Evolutionary conservation across 2,113 vertebrate species (phyloP).

Genomic region (Empidonax traillii): DNA sequence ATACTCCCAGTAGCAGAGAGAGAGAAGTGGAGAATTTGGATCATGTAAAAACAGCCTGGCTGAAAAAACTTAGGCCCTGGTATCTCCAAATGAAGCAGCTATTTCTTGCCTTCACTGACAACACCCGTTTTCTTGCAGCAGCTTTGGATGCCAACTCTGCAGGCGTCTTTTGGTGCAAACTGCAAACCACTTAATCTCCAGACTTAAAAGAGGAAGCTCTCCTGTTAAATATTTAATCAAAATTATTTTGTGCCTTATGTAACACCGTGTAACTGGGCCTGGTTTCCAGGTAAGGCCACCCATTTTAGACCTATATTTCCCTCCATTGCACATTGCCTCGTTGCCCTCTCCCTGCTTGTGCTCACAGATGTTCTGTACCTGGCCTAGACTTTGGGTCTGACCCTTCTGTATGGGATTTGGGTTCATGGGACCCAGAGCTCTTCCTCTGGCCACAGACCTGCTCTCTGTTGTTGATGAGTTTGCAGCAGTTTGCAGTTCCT

Average conservation of each 20-base stretch:
- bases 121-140: not conserved
- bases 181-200: not conserved
- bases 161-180: not conserved
- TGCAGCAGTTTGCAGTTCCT: not conserved
- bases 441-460: not conserved
- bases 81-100: not conserved
- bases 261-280: not conserved
- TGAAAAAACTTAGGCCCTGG: not conserved
- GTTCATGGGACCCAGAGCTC: not conserved
- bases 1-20: not conserved
- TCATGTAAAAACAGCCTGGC: not conserved
- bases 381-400: not conserved
- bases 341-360: not conserved
- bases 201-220: not conserved
- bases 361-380: not conserved
- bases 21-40: not conserved
- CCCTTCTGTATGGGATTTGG: not conserved
- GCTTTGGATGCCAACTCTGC: not conserved
- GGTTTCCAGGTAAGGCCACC: not conserved
- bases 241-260: not conserved
- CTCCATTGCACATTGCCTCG: not conserved
- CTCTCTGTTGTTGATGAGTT: not conserved
- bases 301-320: not conserved
- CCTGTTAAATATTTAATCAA: conserved; percentile 20
- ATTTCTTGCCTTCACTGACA: not conserved